Conservation (phyloP, 2,888 invertebrate genomes). For the Hirtodrosophila trivittata region DNA sequence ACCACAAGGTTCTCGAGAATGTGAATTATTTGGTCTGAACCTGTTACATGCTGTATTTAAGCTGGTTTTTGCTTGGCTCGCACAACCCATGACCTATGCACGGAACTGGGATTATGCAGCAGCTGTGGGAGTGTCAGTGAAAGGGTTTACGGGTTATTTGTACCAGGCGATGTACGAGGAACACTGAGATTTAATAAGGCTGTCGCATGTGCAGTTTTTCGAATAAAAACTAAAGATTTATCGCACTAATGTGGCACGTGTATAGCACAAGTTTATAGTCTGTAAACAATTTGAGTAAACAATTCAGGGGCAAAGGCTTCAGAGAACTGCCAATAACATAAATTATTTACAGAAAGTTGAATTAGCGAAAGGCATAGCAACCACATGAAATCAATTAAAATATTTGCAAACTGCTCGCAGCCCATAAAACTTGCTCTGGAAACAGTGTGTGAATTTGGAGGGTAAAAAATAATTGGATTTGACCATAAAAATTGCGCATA, state of each 20-base stretch:
- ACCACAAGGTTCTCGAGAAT: slow-evolving; percentile 5
- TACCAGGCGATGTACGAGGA: too few relatives aligned
- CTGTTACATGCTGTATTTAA: slow-evolving; percentile 6
- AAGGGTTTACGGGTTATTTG: too few relatives aligned
- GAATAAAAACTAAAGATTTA: slow-evolving; percentile 12
- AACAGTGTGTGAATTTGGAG: slow-evolving; percentile 8
- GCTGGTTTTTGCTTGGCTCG: background rate
- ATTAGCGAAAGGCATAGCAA: slow-evolving; percentile 2
- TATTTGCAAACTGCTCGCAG: slow-evolving; percentile 53
- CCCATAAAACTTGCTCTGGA: slow-evolving; percentile 35
- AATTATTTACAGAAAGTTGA: slow-evolving; percentile 53
- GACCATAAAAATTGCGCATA: slow-evolving; percentile 56
- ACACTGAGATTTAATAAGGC: slow-evolving; percentile 1
- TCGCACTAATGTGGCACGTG: slow-evolving; percentile 13
- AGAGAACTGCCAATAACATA: slow-evolving; percentile 22
- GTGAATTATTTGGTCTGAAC: slow-evolving; percentile 15
- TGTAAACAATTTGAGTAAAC: slow-evolving; percentile 43
- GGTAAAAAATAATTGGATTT: slow-evolving; percentile 61
- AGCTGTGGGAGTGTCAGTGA: background rate
- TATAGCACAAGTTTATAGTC: slow-evolving; percentile 10
- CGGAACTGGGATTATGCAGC: background rate
- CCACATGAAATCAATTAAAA: slow-evolving; percentile 75
- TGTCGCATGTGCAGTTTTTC: slow-evolving; percentile 3
- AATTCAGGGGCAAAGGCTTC: slow-evolving; percentile 13
- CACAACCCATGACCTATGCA: background rate